A percentile compares a stretch with the other conserved stretches of the same genome.
Evolutionary conservation across 92 coral and sea anemone species (phyloP).

Genomic region (Heteractis magnifica): DNA sequence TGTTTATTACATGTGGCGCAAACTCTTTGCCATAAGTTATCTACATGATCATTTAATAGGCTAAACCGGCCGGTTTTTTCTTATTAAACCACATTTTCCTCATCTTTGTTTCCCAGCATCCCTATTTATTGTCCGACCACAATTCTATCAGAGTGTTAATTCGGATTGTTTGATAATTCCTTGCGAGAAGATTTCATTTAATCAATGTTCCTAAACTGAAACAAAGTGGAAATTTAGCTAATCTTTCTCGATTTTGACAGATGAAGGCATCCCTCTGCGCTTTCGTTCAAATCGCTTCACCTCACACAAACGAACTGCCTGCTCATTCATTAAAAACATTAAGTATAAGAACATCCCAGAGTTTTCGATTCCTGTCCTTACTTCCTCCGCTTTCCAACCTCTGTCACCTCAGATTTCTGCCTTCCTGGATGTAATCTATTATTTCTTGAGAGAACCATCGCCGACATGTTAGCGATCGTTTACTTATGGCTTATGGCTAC

Average conservation of each 20-base stretch:
- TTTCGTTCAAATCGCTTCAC: constrained; percentile 8
- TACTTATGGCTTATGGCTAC: neutral
- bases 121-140: neutral
- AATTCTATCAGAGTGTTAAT: constrained; percentile 10
- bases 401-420: neutral
- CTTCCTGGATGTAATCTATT: neutral
- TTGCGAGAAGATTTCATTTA: neutral
- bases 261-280: constrained; percentile 14
- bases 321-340: neutral
- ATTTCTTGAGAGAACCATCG: neutral
- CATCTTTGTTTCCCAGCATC: constrained; percentile 1
- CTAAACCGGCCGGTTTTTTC: constrained; percentile 24
- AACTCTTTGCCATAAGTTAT: constrained; percentile 10
- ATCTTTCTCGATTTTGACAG: neutral
- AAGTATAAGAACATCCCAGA: neutral
- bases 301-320: constrained; percentile 9
- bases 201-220: neutral
- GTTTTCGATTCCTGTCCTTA: constrained; percentile 1
- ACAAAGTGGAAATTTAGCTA: neutral
- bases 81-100: constrained; percentile 11
- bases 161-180: neutral
- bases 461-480: neutral
- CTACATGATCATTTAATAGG: constrained; percentile 30
- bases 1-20: constrained; percentile 8
- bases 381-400: neutral